phyloP scores from a whole-genome alignment of 2,888 invertebrate genomes.

The Ditylenchus weischeri region DNA sequence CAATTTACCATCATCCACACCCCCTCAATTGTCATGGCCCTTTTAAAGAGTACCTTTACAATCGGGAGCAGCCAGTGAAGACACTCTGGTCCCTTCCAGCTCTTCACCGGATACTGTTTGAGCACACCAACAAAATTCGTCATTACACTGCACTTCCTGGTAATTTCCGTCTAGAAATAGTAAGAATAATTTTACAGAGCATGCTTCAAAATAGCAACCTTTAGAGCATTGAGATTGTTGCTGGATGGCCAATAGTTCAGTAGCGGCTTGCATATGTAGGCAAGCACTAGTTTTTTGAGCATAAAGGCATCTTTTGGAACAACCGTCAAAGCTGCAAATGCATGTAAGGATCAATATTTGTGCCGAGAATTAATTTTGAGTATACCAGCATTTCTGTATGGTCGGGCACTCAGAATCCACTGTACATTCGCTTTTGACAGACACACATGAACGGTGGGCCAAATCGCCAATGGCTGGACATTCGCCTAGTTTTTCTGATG shows the following conservation, averaged over 20 bases:
- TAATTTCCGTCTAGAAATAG: constrained; percentile 42
- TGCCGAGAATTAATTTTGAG: no score
- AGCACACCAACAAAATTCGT: constrained; percentile 52
- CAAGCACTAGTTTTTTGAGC: constrained; percentile 42
- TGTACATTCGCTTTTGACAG: constrained; percentile 25
- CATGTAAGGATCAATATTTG: no score
- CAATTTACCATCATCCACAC: no score
- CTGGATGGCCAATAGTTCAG: constrained; percentile 33
- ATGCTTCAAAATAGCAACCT: constrained; percentile 9
- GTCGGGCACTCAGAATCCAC: constrained; percentile 46
- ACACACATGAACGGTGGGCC: constrained; percentile 25
- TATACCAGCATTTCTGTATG: constrained; percentile 32
- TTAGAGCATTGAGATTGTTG: neutral
- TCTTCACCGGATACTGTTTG: constrained; percentile 41
- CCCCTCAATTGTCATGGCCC: no score
- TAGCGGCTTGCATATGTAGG: constrained; percentile 44
- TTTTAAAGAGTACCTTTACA: constrained; percentile 27
- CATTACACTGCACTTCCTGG: constrained; percentile 49
- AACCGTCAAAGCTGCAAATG: constrained; percentile 52
- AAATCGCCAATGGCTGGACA: constrained; percentile 9
- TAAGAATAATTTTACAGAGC: neutral
- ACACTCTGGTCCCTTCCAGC: constrained; percentile 44
- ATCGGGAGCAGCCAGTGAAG: constrained; percentile 35
- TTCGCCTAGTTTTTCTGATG: constrained; percentile 18
- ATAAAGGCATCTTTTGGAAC: constrained; percentile 40